These are phyloP conservation scores for Metellina segmentata DNA, from an alignment of 2,888 invertebrate species.

Conservation along the genomic window DNA sequence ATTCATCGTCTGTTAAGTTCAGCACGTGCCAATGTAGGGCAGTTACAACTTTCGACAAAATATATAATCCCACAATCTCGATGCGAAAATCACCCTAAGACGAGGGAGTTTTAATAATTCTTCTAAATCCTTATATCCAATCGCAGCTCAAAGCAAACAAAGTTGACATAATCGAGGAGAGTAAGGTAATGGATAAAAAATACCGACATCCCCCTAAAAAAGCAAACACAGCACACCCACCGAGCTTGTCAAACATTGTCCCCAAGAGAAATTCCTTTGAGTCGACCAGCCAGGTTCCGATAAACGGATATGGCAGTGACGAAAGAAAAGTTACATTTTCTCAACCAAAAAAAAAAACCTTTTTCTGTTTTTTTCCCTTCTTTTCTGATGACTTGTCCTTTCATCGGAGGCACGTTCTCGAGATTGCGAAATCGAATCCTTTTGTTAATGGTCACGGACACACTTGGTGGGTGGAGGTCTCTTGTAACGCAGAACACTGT, in stretches of 20 bases:
- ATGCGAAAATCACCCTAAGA: too few species aligned
- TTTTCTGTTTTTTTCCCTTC: not conserved
- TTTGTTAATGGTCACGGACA: constrained; percentile 62
- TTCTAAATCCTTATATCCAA: too few species aligned
- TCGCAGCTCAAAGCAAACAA: too few species aligned
- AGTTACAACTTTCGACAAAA: too few species aligned
- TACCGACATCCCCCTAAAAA: not conserved
- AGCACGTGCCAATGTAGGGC: too few species aligned
- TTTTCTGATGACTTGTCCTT: constrained; percentile 28
- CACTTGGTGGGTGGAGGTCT: constrained; percentile 10
- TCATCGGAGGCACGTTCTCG: constrained; percentile 30
- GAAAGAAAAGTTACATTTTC: constrained; percentile 38
- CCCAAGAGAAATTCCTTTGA: constrained; percentile 7
- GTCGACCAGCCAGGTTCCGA: not conserved
- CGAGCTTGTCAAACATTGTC: not conserved
- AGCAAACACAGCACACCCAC: not conserved
- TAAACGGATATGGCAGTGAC: constrained; percentile 3
- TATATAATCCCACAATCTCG: too few species aligned
- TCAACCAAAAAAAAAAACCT: constrained; percentile 6
- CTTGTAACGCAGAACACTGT: not conserved
- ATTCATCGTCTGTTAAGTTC: too few species aligned
- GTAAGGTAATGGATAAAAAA: constrained; percentile 22
- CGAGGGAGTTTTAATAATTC: too few species aligned
- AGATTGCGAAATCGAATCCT: constrained; percentile 28
- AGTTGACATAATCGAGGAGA: not conserved